These are phyloP conservation scores for Gibbula magus DNA, from an alignment of 2,888 invertebrate genomes.

Conservation along the genomic window DNA sequence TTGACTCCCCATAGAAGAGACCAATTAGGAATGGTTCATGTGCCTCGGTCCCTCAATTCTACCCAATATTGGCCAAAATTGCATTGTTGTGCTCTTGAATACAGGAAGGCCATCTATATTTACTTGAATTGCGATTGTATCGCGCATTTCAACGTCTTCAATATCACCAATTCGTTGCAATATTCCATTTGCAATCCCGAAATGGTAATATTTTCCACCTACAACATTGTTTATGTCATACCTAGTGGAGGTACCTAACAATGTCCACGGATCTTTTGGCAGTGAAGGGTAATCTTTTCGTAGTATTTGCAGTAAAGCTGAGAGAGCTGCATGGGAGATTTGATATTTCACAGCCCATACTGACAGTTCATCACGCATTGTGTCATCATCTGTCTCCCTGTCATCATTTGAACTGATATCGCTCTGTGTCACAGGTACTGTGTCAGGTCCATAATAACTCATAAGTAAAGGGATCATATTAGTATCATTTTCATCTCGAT, in stretches of 20 bases:
- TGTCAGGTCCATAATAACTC: too few relatives aligned
- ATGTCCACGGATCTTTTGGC: conserved; percentile 31
- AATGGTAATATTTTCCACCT: conserved; percentile 36
- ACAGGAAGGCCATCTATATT: conserved; percentile 40
- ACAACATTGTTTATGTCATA: conserved; percentile 17
- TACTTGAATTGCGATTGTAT: conserved; percentile 17
- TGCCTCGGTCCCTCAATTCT: background rate
- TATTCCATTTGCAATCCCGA: conserved; percentile 31
- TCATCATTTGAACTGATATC: too few relatives aligned
- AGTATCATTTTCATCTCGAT: too few relatives aligned
- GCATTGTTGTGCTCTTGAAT: conserved; percentile 32
- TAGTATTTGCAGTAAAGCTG: background rate
- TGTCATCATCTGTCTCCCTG: too few relatives aligned
- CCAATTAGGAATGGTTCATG: conserved; percentile 39
- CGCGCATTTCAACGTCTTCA: background rate
- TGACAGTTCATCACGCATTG: background rate
- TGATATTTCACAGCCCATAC: background rate
- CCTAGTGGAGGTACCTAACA: conserved; percentile 7
- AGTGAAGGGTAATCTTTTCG: background rate
- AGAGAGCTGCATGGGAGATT: background rate
- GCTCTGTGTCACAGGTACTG: too few relatives aligned
- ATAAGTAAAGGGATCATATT: too few relatives aligned
- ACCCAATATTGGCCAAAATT: conserved; percentile 38
- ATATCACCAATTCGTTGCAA: background rate
- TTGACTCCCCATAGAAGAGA: conserved; percentile 36